phyloP scores from a whole-genome alignment of 2,113 vertebrate species.

The Columba livia region DNA sequence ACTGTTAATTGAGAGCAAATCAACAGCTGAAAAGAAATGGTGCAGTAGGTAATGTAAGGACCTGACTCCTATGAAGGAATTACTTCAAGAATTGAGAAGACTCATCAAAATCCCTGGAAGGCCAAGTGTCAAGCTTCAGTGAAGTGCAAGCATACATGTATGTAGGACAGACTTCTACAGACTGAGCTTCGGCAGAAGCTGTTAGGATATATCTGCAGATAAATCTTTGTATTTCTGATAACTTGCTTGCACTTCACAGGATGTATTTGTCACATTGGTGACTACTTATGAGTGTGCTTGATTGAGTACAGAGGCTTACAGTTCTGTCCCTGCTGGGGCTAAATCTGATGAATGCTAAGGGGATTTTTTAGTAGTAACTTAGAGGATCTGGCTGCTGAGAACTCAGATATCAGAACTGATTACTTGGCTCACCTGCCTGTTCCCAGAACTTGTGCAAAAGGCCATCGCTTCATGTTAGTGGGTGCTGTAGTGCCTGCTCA shows the following conservation, averaged over 20 bases:
- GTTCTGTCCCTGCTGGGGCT: background rate
- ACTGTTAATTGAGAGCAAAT: background rate
- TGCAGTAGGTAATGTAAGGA: background rate
- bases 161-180: background rate
- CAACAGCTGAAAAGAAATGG: background rate
- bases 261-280: background rate
- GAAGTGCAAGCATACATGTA: fast-evolving
- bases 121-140: background rate
- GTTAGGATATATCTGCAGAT: background rate
- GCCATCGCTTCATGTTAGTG: fast-evolving
- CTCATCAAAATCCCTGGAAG: background rate
- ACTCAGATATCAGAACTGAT: background rate
- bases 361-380: background rate
- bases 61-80: background rate
- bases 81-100: background rate
- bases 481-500: background rate
- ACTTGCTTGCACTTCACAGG: no score
- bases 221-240: background rate
- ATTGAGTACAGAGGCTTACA: background rate
- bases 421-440: background rate
- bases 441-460: background rate
- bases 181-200: background rate
- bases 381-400: background rate
- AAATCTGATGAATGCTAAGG: background rate
- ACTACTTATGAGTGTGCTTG: background rate